These are phyloP conservation scores for Volucella inanis DNA, from an alignment of 2,888 invertebrate genomes.

Conservation along the genomic window DNA sequence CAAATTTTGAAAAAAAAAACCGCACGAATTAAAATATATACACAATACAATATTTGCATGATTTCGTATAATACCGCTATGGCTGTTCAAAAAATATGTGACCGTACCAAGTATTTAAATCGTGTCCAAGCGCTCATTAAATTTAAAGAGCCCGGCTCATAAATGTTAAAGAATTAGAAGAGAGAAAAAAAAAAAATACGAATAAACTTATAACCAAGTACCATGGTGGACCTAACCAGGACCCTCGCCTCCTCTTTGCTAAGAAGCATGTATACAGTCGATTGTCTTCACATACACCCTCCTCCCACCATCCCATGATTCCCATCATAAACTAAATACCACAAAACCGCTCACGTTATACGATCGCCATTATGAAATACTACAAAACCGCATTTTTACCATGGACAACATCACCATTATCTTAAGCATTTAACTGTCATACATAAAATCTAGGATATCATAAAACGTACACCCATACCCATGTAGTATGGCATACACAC, in stretches of 20 bases:
- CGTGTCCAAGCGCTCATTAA: background rate
- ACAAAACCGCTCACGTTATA: conserved; percentile 33
- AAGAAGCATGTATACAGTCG: conserved; percentile 1
- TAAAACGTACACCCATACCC: conserved; percentile 13
- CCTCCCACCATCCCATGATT: conserved; percentile 1
- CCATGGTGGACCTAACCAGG: conserved; percentile 14
- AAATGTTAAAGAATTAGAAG: background rate
- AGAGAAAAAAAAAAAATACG: background rate
- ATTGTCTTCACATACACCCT: background rate
- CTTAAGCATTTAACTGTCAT: conserved; percentile 58
- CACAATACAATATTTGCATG: no score
- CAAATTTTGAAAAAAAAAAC: no score
- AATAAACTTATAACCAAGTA: conserved; percentile 27
- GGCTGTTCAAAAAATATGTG: no score
- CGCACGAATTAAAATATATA: no score
- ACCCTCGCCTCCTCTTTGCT: background rate
- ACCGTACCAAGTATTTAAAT: background rate
- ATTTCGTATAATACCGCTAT: no score
- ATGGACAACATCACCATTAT: conserved; percentile 47
- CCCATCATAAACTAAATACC: conserved; percentile 55
- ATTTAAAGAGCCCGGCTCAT: conserved; percentile 7
- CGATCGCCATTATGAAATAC: conserved; percentile 31
- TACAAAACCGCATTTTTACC: conserved; percentile 41
- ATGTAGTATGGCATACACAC: background rate
- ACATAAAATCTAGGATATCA: conserved; percentile 50